Evolutionary conservation across 2,888 invertebrate species (phyloP).

Genomic region (Encarsia formosa): DNA sequence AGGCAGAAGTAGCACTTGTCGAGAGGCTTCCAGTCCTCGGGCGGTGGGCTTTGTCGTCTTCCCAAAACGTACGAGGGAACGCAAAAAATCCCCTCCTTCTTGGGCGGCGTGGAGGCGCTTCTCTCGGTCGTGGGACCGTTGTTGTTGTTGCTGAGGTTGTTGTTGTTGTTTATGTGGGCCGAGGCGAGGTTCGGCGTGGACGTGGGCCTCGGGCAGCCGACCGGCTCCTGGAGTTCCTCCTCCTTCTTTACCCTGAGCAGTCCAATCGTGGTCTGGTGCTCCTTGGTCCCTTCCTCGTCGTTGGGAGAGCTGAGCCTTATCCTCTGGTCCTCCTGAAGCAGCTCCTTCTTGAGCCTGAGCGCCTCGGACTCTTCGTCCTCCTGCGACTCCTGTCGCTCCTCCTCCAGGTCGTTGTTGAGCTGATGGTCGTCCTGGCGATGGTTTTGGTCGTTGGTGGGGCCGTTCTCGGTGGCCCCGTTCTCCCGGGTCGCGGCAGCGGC

Average conservation of each 20-base stretch:
- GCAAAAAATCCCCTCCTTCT: constrained; percentile 36
- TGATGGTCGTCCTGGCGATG: constrained; percentile 7
- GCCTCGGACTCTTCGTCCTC: constrained; percentile 29
- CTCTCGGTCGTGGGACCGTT: constrained; percentile 27
- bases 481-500: constrained; percentile 31
- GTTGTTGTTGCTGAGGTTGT: constrained; percentile 24
- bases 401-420: constrained; percentile 34
- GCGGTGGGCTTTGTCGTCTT: constrained; percentile 47
- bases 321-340: constrained; percentile 29
- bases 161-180: constrained; percentile 26
- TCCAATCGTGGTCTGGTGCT: constrained; percentile 46
- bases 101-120: constrained; percentile 30
- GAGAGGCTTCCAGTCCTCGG: constrained; percentile 74
- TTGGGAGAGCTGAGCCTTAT: constrained; percentile 21
- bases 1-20: constrained; percentile 83
- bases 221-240: constrained; percentile 46
- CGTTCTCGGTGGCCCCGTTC: constrained; percentile 19
- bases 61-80: constrained; percentile 38
- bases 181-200: constrained; percentile 26
- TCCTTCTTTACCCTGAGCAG: constrained; percentile 49
- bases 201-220: constrained; percentile 30
- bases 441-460: constrained; percentile 5
- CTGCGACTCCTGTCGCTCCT: constrained; percentile 27
- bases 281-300: constrained; percentile 39
- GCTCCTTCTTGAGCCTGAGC: constrained; percentile 33